Percentiles rank a stretch among this genome's conserved stretches.
These are phyloP conservation scores for Marcusenius ussheri DNA, from an alignment of 2,113 vertebrate species.

Conservation along the genomic window DNA sequence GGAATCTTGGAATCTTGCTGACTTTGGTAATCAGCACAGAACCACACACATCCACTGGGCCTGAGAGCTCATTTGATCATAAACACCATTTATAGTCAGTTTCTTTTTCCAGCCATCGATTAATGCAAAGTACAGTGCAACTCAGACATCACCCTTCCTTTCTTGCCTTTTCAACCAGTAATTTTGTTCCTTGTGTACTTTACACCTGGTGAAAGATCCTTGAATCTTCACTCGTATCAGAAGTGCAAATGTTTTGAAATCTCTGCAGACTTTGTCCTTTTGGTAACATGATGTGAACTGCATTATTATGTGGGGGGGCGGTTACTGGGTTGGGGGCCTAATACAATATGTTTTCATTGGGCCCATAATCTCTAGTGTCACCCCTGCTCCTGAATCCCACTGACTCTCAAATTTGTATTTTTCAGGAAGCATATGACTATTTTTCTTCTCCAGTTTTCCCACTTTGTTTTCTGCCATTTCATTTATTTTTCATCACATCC, in stretches of 20 bases:
- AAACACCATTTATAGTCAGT: background rate
- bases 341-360: background rate
- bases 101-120: background rate
- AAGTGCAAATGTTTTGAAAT: background rate
- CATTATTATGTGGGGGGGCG: background rate
- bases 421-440: background rate
- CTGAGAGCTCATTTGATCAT: background rate
- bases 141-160: background rate
- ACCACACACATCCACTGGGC: background rate
- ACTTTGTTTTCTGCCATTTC: background rate
- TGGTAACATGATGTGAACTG: background rate
- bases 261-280: background rate
- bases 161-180: background rate
- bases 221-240: background rate
- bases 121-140: background rate
- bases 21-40: background rate
- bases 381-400: background rate
- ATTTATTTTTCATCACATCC: background rate
- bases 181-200: background rate
- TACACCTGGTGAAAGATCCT: background rate
- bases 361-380: background rate
- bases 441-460: background rate
- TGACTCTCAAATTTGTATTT: background rate
- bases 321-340: background rate
- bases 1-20: background rate